These are phyloP conservation scores for Eudyptes chrysolophus DNA, from an alignment of 2,113 vertebrate genomes.

Conservation along the genomic window DNA sequence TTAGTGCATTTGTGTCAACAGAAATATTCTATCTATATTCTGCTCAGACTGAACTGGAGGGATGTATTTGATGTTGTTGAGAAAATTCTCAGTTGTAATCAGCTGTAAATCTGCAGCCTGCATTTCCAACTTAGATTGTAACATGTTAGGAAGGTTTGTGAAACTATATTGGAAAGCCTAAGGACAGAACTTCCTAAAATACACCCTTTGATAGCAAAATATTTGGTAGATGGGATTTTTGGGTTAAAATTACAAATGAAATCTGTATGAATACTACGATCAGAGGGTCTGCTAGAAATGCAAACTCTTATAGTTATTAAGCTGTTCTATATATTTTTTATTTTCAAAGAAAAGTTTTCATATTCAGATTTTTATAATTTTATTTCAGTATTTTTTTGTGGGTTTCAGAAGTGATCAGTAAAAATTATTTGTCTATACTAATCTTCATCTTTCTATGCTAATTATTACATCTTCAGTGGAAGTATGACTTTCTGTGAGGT, in stretches of 20 bases:
- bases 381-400: neutral
- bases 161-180: neutral
- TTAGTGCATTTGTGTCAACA: conserved; percentile 40
- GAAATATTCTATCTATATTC: conserved; percentile 35
- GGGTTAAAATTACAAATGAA: neutral
- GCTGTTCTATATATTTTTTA: neutral
- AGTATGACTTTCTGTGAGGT: neutral
- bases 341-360: neutral
- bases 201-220: neutral
- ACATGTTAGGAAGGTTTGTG: neutral
- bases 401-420: neutral
- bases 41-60: neutral
- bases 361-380: neutral
- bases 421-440: neutral
- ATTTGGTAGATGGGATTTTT: neutral
- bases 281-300: neutral
- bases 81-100: neutral
- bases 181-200: neutral
- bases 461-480: neutral
- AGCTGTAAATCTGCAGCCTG: conserved; percentile 2
- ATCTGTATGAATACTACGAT: neutral
- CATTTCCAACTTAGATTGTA: neutral
- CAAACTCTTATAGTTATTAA: neutral
- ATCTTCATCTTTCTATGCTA: neutral
- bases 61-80: neutral